Conservation (phyloP, 1,140 invertebrate species). For the Oppia nitens region DNA sequence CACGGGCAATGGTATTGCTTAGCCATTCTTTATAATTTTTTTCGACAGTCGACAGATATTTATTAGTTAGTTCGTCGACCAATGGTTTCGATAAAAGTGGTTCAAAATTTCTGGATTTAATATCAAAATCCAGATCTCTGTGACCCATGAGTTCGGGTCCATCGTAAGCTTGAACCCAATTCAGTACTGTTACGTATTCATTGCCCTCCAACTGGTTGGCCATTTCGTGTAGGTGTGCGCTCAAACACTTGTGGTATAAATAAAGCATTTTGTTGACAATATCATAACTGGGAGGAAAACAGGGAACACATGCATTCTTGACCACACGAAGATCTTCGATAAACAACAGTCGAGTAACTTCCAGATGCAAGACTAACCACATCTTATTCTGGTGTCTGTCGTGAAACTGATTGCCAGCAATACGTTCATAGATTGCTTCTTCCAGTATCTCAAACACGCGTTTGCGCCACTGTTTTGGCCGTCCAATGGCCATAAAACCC, state of each 20-base stretch:
- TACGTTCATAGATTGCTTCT: conserved; percentile 54
- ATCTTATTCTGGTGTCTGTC: conserved; percentile 78
- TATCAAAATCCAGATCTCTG: conserved; percentile 65
- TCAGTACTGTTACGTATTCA: conserved; percentile 82
- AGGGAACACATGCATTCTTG: conserved; percentile 76
- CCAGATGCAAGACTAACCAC: conserved; percentile 67
- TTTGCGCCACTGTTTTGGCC: conserved; percentile 79
- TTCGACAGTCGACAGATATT: conserved; percentile 56
- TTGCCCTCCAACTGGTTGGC: conserved; percentile 75
- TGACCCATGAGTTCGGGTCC: conserved; percentile 56
- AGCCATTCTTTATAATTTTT: conserved; percentile 90
- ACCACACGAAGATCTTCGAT: conserved; percentile 80
- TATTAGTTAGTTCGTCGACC: conserved; percentile 57
- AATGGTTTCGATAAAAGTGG: conserved; percentile 56
- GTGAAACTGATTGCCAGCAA: conserved; percentile 65
- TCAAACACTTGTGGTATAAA: conserved; percentile 78
- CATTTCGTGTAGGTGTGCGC: conserved; percentile 58
- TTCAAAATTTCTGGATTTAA: conserved; percentile 37
- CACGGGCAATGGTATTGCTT: conserved; percentile 73
- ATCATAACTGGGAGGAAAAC: conserved; percentile 88
- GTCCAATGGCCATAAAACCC: conserved; percentile 75
- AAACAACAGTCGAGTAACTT: conserved; percentile 65
- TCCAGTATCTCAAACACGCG: conserved; percentile 65
- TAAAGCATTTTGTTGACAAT: conserved; percentile 75
- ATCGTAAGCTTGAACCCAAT: conserved; percentile 52